Base-by-base conservation (phyloP, 2,113 vertebrate species). In the Charadrius vociferus region DNA sequence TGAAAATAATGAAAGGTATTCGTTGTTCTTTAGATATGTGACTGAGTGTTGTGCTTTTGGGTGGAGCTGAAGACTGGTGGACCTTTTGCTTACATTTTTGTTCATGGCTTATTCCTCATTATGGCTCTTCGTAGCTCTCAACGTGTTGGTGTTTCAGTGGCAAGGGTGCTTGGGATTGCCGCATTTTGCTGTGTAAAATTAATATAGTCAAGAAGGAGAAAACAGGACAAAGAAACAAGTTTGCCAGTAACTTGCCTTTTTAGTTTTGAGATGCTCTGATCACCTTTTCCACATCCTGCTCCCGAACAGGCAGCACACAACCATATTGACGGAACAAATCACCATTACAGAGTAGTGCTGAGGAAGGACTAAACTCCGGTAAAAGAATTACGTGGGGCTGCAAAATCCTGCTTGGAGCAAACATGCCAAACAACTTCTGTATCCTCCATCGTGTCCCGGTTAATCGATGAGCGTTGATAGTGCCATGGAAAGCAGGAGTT, bases 371-470 rank as follows among this genome's bases (percentile, higher is more conserved):
- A 7, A 74, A 18, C 14, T 34, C 16, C 5, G 10, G 17, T 21
- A 7, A 50, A 53, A 45, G 34, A 59, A 5, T 61, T 66, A 34
- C 6, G 37, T 0, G 3, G 29, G 47, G 7, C 53, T 80, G 47
- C 59, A 41, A 70, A 89, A 53, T 58, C 36, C 63, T 49, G 26
- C n/a, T 2, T 0, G 3, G 62, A 61, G 14, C 34, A 30, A 53
- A 63, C 24, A 6, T 9, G 16, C 30, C 45, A 8, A 34, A 23
- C 34, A 4, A 4, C 22, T 62, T 73, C 14, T 66, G 55, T 23
- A 0, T 65, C 81, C 37, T 47, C 74, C 53, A 0, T 36, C 0
- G 0, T 9, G 32, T 49, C 0, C 0, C 3, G 34, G 73, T 23
- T 68, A 7, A 23, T 30, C 0, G 1, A 36, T 6, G 49, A 49